Evolutionary conservation across 2,113 vertebrate species (phyloP).

Genomic region (Notechis scutatus): DNA sequence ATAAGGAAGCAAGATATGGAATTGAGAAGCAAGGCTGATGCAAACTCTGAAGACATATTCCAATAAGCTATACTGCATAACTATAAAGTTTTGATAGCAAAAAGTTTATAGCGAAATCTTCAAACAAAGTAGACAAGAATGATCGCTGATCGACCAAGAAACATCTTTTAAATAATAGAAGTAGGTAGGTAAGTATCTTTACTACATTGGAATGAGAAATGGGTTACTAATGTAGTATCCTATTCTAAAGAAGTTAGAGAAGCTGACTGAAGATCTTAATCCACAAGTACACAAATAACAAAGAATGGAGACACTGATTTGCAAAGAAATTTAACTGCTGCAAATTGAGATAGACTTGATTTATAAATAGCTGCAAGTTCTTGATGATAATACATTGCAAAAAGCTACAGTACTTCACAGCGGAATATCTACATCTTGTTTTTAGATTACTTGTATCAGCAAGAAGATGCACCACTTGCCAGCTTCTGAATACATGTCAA

Average conservation of each 20-base stretch:
- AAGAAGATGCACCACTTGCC: not conserved
- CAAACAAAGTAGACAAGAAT: not conserved
- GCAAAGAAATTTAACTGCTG: not conserved
- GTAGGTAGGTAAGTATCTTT: conserved; percentile 4
- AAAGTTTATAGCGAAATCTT: not conserved
- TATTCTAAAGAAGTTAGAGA: not conserved
- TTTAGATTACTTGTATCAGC: not conserved
- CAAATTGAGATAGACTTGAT: not conserved
- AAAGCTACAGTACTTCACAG: not conserved
- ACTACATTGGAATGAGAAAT: not conserved
- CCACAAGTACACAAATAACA: not conserved
- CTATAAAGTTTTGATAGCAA: not conserved
- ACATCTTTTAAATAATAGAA: not conserved
- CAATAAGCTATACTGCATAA: not conserved
- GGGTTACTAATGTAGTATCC: not conserved
- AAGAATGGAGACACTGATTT: not conserved
- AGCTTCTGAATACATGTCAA: not conserved
- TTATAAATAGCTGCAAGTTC: not conserved
- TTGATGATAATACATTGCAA: not conserved
- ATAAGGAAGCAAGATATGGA: not conserved
- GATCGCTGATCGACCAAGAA: not conserved
- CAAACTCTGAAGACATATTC: not conserved
- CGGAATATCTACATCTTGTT: not conserved
- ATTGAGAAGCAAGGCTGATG: not conserved
- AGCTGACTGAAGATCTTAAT: not conserved